Evolutionary conservation across 2,888 invertebrate genomes (phyloP), one percentile per base, ranked within the genome.

Genomic region (Epinotia bilunana): DNA sequence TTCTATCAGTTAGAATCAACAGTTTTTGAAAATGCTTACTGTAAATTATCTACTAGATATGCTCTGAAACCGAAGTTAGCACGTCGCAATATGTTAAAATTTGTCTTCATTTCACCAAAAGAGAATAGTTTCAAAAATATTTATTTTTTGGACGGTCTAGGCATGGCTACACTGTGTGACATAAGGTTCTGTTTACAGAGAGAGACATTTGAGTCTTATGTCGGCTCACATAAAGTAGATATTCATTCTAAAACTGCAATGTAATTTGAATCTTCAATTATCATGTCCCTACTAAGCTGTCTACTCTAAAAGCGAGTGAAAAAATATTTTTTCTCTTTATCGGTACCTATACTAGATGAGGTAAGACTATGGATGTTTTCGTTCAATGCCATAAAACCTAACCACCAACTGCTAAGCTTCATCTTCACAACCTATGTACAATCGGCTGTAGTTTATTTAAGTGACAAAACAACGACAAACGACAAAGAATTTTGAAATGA

Each of bases 381-480:
- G 64, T 65, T 74, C 57, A 74, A 78, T 77, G 79, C 75, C 77
- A 77, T 78, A 77, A 77, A 77, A 78, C 73, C 76, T 61, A 70
- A 75, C 73, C 76, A 73, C 69, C 65, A 65, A 72, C 70, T 62
- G 65, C 86, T 84, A 88, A 88, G 87, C 88, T 87, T 88, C 80
- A 9, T 39, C 63, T 78, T 89, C 86, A 89, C 88, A 91, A 89
- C 88, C 89, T 88, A 89, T 80, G 77, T 82, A 78, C 72, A 82
- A 78, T 63, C 33, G n/a, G 11, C 58, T 46, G 43, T 33, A 69
- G n/a, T 69, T 28, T n/a, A 9, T 43, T 1, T 55, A 28, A 68
- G 20, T 23, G 58, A 58, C n/a, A 58, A 43, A 43, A 9, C 16
- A 9, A 18, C 6, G 28, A 65, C 23, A 64, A 65, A 28, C 4